These are phyloP conservation scores for Synanthedon formicaeformis DNA, from an alignment of 2,888 invertebrate genomes.

Conservation along the genomic window DNA sequence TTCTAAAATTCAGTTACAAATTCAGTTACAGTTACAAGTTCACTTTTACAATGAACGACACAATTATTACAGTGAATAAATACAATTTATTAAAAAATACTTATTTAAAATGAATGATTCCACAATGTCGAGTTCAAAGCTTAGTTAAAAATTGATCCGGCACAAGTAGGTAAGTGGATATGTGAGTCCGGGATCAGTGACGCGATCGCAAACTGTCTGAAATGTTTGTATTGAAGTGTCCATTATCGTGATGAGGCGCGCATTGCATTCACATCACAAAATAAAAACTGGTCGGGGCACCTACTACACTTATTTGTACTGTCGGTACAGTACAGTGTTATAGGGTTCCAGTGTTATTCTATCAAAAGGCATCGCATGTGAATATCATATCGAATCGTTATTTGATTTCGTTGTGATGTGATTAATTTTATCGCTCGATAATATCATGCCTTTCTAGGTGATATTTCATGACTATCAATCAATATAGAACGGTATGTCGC, in stretches of 20 bases:
- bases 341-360: not conserved
- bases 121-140: not conserved
- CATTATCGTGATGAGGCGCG: conserved; percentile 48
- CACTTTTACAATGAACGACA: too few relatives aligned
- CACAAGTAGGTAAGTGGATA: not conserved
- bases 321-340: not conserved
- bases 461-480: too few relatives aligned
- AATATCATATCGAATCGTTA: too few relatives aligned
- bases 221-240: conserved; percentile 37
- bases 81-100: too few relatives aligned
- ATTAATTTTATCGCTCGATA: too few relatives aligned
- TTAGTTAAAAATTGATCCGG: not conserved
- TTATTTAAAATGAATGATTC: not conserved
- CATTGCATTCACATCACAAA: conserved; percentile 20
- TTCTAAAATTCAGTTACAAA: too few relatives aligned
- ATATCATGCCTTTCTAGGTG: too few relatives aligned
- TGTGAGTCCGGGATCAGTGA: not conserved
- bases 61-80: too few relatives aligned
- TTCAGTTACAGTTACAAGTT: too few relatives aligned
- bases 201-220: conserved; percentile 13
- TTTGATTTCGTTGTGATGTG: too few relatives aligned
- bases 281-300: conserved; percentile 17
- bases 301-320: not conserved
- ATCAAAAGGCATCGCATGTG: too few relatives aligned
- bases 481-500: too few relatives aligned